Base-by-base conservation (phyloP, 2,113 vertebrate genomes). In the Chaetura pelagica region DNA sequence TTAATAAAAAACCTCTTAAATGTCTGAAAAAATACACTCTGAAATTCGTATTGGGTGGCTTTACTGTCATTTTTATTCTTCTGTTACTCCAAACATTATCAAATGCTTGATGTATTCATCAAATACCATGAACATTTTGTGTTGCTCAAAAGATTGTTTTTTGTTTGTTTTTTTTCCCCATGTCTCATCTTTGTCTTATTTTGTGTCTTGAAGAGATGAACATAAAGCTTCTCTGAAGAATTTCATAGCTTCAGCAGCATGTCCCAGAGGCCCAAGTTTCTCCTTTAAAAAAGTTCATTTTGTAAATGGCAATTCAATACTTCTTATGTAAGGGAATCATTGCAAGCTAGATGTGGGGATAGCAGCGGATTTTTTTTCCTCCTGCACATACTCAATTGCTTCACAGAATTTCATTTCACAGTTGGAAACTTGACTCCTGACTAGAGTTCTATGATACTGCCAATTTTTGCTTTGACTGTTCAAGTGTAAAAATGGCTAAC, bases 381-480 rank as follows among this genome's bases (percentile, higher is more conserved):
- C 6, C 32, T 82, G 61, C 21, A 89, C 27, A 27, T 87, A 58
- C 62, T 84, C 49, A 67, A 2, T 79, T 90, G 46, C 79, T 90
- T 93, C 42, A 55, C 0, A 0, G 73, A 82, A 93, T 96, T 97
- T 92, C 51, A 80, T 96, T 95, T 96, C 91, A 95, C 87, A 95
- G 79, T 58, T 95, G 85, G 73, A 87, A 93, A 95, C 85, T 61
- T 89, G 84, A 90, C 80, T 92, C 24, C 84, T 93, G 64, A 78
- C 82, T 85, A 49, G 48, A 85, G 49, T 63, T 84, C 35, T 69
- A 42, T 87, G 93, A 90, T 94, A 87, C 62, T 95, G 87, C 34
- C 83, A 82, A 35, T 95, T 95, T 96, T 95, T 90, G 42, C 49
- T 93, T 91, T 89, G 79, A 90, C 64, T 87, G 35, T 44, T 84